phyloP scores from a whole-genome alignment of 1,140 invertebrate species.

The Solen grandis region DNA sequence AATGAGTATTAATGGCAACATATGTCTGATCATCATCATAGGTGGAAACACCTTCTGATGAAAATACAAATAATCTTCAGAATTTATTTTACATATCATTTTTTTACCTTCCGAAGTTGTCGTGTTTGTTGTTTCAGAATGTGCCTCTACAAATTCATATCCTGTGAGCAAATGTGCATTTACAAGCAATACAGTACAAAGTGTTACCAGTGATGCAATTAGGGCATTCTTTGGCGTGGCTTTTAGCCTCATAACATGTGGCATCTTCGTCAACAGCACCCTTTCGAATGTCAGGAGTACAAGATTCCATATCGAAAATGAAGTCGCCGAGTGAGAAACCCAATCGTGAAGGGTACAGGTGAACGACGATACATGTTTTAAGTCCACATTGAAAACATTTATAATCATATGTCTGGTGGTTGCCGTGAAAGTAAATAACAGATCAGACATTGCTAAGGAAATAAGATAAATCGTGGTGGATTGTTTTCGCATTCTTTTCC shows the following conservation, averaged over 20 bases:
- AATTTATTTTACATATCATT: too few relatives aligned
- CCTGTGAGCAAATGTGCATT: too few relatives aligned
- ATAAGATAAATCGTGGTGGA: background rate
- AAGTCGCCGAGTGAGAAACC: background rate
- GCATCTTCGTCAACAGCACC: background rate
- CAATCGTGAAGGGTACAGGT: background rate
- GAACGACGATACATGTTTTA: background rate
- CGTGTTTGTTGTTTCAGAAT: too few relatives aligned
- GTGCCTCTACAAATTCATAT: too few relatives aligned
- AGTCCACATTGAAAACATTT: background rate
- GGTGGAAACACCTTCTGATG: too few relatives aligned
- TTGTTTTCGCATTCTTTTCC: background rate
- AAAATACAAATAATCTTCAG: too few relatives aligned
- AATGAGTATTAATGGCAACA: too few relatives aligned
- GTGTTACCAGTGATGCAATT: background rate
- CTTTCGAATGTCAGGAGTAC: background rate
- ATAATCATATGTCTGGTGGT: background rate
- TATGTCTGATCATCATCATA: too few relatives aligned
- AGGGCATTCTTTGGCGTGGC: background rate
- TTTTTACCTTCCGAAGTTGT: too few relatives aligned
- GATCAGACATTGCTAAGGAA: background rate
- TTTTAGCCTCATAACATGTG: background rate
- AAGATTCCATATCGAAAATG: background rate
- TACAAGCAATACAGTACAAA: too few relatives aligned
- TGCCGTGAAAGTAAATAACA: background rate